A percentile compares a stretch with the other conserved stretches of the same genome.
These are phyloP conservation scores for Daboia siamensis DNA, from an alignment of 2,113 vertebrate species.

Conservation along the genomic window DNA sequence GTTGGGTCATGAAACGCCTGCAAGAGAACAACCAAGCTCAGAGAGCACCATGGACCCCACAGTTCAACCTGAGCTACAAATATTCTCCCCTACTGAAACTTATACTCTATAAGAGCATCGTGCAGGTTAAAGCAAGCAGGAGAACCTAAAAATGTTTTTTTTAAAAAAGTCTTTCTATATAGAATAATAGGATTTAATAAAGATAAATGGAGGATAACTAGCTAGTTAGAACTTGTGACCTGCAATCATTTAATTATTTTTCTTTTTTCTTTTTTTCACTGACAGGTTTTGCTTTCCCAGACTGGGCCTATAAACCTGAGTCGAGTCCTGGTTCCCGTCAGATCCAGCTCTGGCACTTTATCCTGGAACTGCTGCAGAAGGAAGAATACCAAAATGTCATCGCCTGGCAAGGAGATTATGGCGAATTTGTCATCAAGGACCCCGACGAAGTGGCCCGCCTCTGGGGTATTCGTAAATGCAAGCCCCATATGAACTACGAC, in stretches of 20 bases:
- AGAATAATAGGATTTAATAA: background rate
- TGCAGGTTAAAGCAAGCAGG: background rate
- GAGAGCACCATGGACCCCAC: too few species aligned
- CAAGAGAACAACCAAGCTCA: background rate
- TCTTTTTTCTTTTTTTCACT: background rate
- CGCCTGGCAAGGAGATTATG: slow-evolving; percentile 91
- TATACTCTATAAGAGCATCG: background rate
- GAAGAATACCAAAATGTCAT: slow-evolving; percentile 89
- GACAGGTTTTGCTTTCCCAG: slow-evolving; percentile 88
- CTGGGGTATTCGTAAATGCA: slow-evolving; percentile 88
- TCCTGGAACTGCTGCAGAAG: slow-evolving; percentile 89
- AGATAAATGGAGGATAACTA: background rate
- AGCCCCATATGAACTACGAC: slow-evolving; percentile 94
- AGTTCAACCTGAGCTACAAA: too few species aligned
- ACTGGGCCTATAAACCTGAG: slow-evolving; percentile 93
- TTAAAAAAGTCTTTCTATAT: background rate
- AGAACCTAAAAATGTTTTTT: background rate
- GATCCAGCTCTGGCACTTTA: slow-evolving; percentile 93
- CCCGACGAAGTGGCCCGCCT: slow-evolving; percentile 87
- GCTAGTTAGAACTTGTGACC: background rate
- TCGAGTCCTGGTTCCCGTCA: slow-evolving; percentile 87
- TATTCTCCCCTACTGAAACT: background rate
- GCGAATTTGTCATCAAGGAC: slow-evolving; percentile 92
- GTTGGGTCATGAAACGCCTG: background rate
- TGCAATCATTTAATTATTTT: background rate